phyloP scores from a whole-genome alignment of 2,797 vertebrate genomes.

The Enoplosus armatus region DNA sequence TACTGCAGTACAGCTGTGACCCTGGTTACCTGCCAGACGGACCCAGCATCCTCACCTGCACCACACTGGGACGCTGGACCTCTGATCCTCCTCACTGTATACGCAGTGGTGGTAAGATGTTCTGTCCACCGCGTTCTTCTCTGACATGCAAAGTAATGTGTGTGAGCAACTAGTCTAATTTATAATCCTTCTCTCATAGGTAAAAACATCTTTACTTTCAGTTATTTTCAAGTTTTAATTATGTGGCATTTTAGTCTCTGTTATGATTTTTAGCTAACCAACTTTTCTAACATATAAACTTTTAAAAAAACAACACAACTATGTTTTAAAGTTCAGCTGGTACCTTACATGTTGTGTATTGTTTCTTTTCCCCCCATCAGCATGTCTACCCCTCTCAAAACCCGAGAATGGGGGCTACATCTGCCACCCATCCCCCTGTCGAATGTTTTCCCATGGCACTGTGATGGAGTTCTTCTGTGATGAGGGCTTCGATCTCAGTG shows the following conservation, averaged over 20 bases:
- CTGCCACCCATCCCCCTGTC: conserved; percentile 94
- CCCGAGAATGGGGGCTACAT: conserved; percentile 95
- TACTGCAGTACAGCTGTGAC: conserved; percentile 87
- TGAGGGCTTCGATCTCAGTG: conserved; percentile 92
- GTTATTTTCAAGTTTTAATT: not conserved
- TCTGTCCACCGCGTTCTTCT: not conserved
- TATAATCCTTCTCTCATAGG: not conserved
- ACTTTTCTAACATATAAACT: no score
- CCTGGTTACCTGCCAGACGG: conserved; percentile 83
- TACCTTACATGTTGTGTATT: not conserved
- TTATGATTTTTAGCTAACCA: not conserved
- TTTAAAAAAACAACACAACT: not conserved
- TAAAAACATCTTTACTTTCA: not conserved
- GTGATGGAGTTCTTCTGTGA: conserved; percentile 96
- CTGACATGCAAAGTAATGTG: not conserved
- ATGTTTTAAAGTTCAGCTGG: not conserved
- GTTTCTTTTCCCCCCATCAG: conserved; percentile 72
- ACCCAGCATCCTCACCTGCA: conserved; percentile 83
- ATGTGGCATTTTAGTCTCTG: not conserved
- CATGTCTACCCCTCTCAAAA: conserved; percentile 91
- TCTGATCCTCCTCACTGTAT: conserved; percentile 84
- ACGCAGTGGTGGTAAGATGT: conserved; percentile 79
- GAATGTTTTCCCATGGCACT: conserved; percentile 89
- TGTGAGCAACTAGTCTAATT: not conserved
- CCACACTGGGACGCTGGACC: conserved; percentile 80